These are phyloP conservation scores for Apodemus speciosus DNA, from an alignment of 2,113 vertebrate species.

Conservation along the genomic window DNA sequence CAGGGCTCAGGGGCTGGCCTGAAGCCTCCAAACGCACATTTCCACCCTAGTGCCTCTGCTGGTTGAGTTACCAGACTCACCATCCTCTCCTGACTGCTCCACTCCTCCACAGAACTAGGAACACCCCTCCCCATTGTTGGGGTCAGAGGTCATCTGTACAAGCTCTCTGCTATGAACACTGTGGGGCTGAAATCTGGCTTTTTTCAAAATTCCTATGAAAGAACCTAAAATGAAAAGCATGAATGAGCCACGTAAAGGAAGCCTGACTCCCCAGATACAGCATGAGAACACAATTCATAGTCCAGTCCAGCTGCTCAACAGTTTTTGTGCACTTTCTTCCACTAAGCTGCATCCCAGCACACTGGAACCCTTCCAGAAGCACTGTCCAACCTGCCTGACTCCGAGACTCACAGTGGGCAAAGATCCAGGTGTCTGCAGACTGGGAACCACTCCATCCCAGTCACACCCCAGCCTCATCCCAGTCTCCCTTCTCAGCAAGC, in stretches of 20 bases:
- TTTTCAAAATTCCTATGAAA: neutral
- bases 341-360: neutral
- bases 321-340: neutral
- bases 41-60: neutral
- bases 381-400: neutral
- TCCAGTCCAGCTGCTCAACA: accelerated
- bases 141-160: neutral
- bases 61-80: neutral
- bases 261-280: neutral
- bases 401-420: neutral
- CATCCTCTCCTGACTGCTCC: neutral
- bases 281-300: neutral
- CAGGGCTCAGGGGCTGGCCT: accelerated
- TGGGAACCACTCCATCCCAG: neutral
- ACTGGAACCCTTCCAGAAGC: neutral
- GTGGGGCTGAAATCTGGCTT: accelerated
- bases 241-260: neutral
- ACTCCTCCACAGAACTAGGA: accelerated
- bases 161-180: accelerated
- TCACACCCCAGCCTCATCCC: neutral
- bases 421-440: neutral
- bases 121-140: neutral
- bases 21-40: neutral
- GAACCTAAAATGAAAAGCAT: neutral
- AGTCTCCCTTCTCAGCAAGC: neutral